Conservation (phyloP, 2,888 invertebrate genomes). For the Zygothrica quintamaculata region DNA sequence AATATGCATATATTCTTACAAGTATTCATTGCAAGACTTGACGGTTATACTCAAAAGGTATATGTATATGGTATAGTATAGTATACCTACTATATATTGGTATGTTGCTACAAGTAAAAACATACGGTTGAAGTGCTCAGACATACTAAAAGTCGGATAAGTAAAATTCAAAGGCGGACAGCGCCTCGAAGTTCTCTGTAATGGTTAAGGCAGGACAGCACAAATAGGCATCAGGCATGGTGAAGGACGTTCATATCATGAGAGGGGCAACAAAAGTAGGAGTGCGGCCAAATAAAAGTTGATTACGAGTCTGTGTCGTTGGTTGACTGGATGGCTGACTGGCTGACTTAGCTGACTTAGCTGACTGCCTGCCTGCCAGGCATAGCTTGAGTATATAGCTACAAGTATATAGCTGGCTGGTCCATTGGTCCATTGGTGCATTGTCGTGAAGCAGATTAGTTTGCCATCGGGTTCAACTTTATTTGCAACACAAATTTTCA, state of each 20-base stretch:
- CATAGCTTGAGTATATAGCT: slow-evolving; percentile 49
- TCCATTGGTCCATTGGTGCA: too few species aligned
- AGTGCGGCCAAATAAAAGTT: slow-evolving; percentile 66
- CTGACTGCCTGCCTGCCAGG: slow-evolving; percentile 22
- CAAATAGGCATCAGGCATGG: slow-evolving; percentile 62
- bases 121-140: slow-evolving; percentile 35
- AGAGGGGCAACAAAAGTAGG: slow-evolving; percentile 34
- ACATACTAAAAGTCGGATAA: slow-evolving; percentile 55
- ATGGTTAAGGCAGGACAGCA: slow-evolving; percentile 62
- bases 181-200: slow-evolving; percentile 51
- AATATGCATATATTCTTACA: slow-evolving; percentile 34
- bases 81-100: slow-evolving; percentile 4
- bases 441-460: slow-evolving; percentile 81
- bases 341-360: slow-evolving; percentile 33
- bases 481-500: slow-evolving; percentile 81
- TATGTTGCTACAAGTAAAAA: slow-evolving; percentile 8
- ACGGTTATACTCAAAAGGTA: slow-evolving; percentile 7
- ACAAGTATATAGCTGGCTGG: slow-evolving; percentile 40
- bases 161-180: slow-evolving; percentile 52
- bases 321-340: slow-evolving; percentile 34
- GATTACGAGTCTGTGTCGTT: slow-evolving; percentile 66
- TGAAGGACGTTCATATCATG: slow-evolving; percentile 73
- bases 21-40: slow-evolving; percentile 1
- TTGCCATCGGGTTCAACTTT: slow-evolving; percentile 81
- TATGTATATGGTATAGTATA: too few species aligned